Evolutionary conservation across 1,140 invertebrate species (phyloP).

Genomic region (Drosophila pallidifrons): DNA sequence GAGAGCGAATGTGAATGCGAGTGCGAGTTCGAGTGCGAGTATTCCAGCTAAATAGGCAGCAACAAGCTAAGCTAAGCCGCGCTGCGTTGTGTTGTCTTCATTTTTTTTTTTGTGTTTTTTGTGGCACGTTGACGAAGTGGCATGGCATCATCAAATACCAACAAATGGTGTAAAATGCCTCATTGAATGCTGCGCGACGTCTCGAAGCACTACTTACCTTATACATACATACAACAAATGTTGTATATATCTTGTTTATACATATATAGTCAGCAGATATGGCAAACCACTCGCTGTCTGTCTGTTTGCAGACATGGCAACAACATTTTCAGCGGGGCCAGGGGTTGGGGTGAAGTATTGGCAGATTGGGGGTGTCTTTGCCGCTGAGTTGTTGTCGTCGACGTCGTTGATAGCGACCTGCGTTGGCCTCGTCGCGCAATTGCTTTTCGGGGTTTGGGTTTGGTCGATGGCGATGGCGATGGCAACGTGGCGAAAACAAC

Average conservation of each 20-base stretch:
- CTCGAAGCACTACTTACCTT: conserved; percentile 57
- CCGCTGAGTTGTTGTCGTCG: conserved; percentile 33
- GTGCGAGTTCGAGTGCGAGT: conserved; percentile 11
- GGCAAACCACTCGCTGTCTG: conserved; percentile 1
- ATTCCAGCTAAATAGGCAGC: conserved; percentile 61
- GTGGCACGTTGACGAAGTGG: conserved; percentile 49
- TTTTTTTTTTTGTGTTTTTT: background rate
- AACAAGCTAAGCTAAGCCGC: conserved; percentile 56
- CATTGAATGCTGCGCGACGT: conserved; percentile 66
- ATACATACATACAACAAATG: conserved; percentile 17
- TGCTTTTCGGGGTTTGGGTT: conserved; percentile 62
- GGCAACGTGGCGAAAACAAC: conserved; percentile 23
- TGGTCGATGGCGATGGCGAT: conserved; percentile 27
- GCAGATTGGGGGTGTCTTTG: background rate
- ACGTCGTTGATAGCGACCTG: conserved; percentile 51
- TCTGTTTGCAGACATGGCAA: conserved; percentile 26
- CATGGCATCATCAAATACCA: conserved; percentile 71
- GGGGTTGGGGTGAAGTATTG: background rate
- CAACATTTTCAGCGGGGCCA: background rate
- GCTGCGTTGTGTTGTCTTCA: background rate
- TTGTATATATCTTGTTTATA: background rate
- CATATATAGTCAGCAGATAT: conserved; percentile 12
- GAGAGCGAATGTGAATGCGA: background rate
- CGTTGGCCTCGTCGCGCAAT: conserved; percentile 62
- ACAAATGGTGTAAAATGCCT: conserved; percentile 78